Evolutionary conservation across 2,113 vertebrate genomes (phyloP).

Genomic region (Orcinus orca): DNA sequence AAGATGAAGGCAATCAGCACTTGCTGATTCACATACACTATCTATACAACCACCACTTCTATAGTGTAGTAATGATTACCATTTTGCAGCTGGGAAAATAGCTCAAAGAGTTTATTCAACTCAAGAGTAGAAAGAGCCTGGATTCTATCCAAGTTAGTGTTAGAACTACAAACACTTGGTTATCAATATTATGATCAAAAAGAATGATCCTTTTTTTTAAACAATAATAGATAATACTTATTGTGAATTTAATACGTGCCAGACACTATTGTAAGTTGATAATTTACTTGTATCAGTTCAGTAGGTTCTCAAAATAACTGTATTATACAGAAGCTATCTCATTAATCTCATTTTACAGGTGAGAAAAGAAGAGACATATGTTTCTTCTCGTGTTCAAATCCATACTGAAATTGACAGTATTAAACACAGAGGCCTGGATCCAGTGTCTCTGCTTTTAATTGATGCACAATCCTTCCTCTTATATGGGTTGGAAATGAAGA

Average conservation of each 20-base stretch:
- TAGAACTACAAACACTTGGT: background rate
- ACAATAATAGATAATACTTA: background rate
- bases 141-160: background rate
- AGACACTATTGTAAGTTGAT: background rate
- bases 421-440: background rate
- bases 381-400: background rate
- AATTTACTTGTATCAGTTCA: background rate
- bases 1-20: background rate
- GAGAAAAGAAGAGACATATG: background rate
- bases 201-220: background rate
- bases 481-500: background rate
- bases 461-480: background rate
- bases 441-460: background rate
- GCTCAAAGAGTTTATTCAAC: background rate
- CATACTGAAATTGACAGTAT: background rate
- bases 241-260: background rate
- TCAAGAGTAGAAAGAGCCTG: background rate
- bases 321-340: background rate
- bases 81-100: background rate
- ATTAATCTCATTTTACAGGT: background rate
- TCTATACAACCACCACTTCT: background rate
- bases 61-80: background rate
- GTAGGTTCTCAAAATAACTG: background rate
- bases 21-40: background rate
- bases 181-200: background rate